Conservation (phyloP, 1,140 invertebrate genomes). For the Pogonognathellus flavescens region DNA sequence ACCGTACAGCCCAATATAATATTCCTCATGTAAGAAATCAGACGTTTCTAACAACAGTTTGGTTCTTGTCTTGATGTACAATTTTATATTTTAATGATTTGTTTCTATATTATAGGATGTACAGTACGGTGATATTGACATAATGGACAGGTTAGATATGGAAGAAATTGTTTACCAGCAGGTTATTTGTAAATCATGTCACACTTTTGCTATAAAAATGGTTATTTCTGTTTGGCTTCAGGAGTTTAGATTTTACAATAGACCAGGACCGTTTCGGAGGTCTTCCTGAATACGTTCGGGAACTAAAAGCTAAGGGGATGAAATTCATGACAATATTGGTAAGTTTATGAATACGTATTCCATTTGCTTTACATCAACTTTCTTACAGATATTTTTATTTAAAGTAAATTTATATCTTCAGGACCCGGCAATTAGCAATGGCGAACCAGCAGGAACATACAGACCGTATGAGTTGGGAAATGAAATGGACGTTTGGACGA, state of each 20-base stretch:
- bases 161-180: no score
- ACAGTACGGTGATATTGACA: conserved; percentile 71
- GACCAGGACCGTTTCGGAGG: conserved; percentile 35
- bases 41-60: conserved; percentile 70
- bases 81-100: conserved; percentile 57
- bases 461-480: conserved; percentile 55
- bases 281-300: conserved; percentile 52
- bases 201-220: no score
- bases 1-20: conserved; percentile 64
- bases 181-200: no score
- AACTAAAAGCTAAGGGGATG: conserved; percentile 58
- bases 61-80: conserved; percentile 68
- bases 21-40: conserved; percentile 70
- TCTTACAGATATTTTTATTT: no score
- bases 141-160: conserved; percentile 78
- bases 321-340: conserved; percentile 70
- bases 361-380: no score
- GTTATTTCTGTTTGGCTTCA: conserved; percentile 72
- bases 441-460: conserved; percentile 60
- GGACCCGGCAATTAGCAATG: conserved; percentile 60
- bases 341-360: conserved; percentile 70
- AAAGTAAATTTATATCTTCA: no score
- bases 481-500: conserved; percentile 66
- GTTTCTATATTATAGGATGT: conserved; percentile 70
- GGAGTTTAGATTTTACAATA: conserved; percentile 69